Percentiles rank a stretch among this genome's conserved stretches.
phyloP scores from a whole-genome alignment of 2,888 invertebrate genomes.

The Amphipoea oculea region DNA sequence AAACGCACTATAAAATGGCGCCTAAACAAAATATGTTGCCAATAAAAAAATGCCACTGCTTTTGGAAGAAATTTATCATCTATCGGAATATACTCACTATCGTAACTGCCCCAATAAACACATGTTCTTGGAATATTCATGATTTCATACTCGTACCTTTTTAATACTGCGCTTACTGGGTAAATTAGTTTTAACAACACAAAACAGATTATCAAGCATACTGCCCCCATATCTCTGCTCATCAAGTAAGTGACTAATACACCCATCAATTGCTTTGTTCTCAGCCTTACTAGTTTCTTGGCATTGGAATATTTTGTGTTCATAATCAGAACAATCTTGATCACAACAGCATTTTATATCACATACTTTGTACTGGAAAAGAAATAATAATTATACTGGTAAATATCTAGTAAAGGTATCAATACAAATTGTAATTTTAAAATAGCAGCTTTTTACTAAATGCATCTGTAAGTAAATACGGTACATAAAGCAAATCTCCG shows the following conservation, averaged over 20 bases:
- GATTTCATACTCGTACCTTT: constrained; percentile 66
- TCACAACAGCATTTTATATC: constrained; percentile 97
- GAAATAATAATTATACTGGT: constrained; percentile 13
- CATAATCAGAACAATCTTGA: constrained; percentile 92
- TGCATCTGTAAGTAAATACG: too few species aligned
- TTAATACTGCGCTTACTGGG: constrained; percentile 75
- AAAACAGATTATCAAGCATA: constrained; percentile 78
- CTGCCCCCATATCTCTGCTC: constrained; percentile 60
- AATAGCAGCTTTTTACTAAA: too few species aligned
- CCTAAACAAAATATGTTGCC: neutral
- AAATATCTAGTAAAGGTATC: neutral
- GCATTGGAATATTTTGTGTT: constrained; percentile 92
- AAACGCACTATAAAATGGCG: neutral
- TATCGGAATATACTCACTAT: neutral
- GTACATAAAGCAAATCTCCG: too few species aligned
- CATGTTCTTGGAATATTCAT: neutral
- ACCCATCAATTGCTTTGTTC: constrained; percentile 50
- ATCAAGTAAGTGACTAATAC: constrained; percentile 68
- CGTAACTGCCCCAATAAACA: neutral
- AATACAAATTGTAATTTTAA: too few species aligned
- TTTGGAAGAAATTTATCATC: neutral
- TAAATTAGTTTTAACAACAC: constrained; percentile 83
- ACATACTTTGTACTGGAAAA: constrained; percentile 91
- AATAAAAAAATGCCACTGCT: neutral
- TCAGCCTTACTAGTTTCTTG: constrained; percentile 64